phyloP scores from a whole-genome alignment of 1,140 invertebrate genomes.

The Apocrypta bakeri region DNA sequence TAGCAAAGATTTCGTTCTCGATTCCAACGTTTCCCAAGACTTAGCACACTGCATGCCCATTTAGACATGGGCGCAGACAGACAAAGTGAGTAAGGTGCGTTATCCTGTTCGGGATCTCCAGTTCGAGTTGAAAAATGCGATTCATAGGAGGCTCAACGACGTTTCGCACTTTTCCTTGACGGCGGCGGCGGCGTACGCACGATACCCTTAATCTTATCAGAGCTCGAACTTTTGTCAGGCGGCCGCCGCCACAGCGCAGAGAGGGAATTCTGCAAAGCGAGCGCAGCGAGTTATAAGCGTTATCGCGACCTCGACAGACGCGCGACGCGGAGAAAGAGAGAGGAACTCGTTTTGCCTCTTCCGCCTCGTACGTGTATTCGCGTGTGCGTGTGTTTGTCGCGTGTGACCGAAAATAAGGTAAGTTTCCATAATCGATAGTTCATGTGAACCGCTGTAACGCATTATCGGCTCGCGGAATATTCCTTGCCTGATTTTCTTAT shows the following conservation, averaged over 20 bases:
- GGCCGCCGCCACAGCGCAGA: background rate
- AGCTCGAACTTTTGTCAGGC: slow-evolving; percentile 51
- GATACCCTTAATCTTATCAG: slow-evolving; percentile 64
- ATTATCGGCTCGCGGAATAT: background rate
- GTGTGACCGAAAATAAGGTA: slow-evolving; percentile 17
- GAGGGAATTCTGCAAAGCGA: background rate
- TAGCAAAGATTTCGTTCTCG: too few species aligned
- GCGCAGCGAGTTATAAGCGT: background rate
- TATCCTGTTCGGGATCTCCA: slow-evolving; percentile 41
- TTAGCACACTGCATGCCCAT: background rate
- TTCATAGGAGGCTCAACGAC: slow-evolving; percentile 43
- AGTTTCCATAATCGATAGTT: slow-evolving; percentile 15
- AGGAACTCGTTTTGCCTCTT: slow-evolving; percentile 45
- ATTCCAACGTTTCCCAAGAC: background rate
- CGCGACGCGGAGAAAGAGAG: background rate
- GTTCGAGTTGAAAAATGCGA: slow-evolving; percentile 39
- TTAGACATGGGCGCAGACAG: background rate
- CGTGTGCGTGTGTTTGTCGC: background rate
- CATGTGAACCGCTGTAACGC: background rate
- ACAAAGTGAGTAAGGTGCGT: slow-evolving; percentile 7
- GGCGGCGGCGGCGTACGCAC: background rate
- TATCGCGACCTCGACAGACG: slow-evolving; percentile 30
- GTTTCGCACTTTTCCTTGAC: slow-evolving; percentile 54
- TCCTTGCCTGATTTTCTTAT: too few species aligned
- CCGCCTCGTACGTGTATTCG: background rate